Conservation (phyloP, 2,888 invertebrate species). For the Tinea trinotella region DNA sequence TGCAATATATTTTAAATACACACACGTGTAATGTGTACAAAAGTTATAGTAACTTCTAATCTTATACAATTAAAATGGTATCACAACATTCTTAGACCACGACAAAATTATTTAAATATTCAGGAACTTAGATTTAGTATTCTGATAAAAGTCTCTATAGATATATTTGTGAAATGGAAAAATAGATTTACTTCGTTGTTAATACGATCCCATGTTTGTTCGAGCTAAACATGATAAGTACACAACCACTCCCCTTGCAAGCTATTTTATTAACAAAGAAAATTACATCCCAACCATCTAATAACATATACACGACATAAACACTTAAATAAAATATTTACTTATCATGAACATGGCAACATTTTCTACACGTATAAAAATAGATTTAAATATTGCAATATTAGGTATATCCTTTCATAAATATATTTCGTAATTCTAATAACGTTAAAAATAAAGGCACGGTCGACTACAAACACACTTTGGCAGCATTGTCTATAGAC, state of each 20-base stretch:
- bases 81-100: constrained; percentile 18
- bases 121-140: constrained; percentile 17
- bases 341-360: constrained; percentile 69
- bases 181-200: constrained; percentile 20
- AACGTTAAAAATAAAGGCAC: constrained; percentile 62
- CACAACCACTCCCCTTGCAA: constrained; percentile 50
- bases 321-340: constrained; percentile 22
- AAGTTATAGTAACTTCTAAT: constrained; percentile 5
- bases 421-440: constrained; percentile 58
- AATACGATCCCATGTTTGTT: constrained; percentile 12
- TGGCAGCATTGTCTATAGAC: constrained; percentile 66
- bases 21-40: constrained; percentile 1
- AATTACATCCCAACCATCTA: constrained; percentile 12
- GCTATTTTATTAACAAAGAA: constrained; percentile 13
- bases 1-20: constrained; percentile 11
- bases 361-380: constrained; percentile 69
- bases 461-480: constrained; percentile 74
- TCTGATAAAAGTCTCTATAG: not conserved
- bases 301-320: constrained; percentile 6
- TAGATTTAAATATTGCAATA: constrained; percentile 56
- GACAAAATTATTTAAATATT: constrained; percentile 16
- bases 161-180: not conserved
- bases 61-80: constrained; percentile 17
- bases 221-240: constrained; percentile 42
- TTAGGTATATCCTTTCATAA: constrained; percentile 62